Conservation (phyloP, 1,140 invertebrate species). For the Episyrphus balteatus region DNA sequence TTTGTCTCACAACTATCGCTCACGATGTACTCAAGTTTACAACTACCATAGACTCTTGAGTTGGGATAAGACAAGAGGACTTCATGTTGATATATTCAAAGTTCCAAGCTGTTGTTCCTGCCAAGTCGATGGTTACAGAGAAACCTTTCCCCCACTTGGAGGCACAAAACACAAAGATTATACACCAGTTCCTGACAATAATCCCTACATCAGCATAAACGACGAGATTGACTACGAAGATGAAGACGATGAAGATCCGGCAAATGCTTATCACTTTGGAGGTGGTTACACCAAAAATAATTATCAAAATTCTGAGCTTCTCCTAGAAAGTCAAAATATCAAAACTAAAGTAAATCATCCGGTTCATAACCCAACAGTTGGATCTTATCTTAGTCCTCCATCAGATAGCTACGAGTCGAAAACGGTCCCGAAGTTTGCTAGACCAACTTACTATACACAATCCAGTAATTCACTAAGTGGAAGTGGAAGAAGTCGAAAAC, state of each 20-base stretch:
- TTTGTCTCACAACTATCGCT: constrained; percentile 67
- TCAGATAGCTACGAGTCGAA: constrained; percentile 18
- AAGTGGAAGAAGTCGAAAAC: constrained; percentile 12
- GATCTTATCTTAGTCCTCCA: constrained; percentile 26
- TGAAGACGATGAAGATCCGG: constrained; percentile 28
- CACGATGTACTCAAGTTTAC: constrained; percentile 72
- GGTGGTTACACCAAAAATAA: background rate
- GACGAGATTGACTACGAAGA: constrained; percentile 30
- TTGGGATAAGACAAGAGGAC: constrained; percentile 67
- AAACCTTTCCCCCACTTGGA: constrained; percentile 46
- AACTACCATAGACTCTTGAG: constrained; percentile 77
- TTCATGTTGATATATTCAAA: constrained; percentile 82
- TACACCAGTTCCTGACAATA: constrained; percentile 10
- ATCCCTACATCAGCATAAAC: constrained; percentile 6
- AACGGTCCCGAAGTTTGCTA: background rate
- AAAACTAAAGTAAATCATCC: constrained; percentile 20
- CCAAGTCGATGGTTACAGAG: constrained; percentile 64
- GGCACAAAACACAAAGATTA: constrained; percentile 25
- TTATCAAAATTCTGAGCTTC: constrained; percentile 12
- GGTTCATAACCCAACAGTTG: constrained; percentile 14
- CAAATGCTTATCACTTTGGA: constrained; percentile 6
- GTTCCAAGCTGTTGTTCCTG: constrained; percentile 77
- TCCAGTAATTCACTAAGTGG: background rate
- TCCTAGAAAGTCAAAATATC: constrained; percentile 22
- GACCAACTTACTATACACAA: background rate